Evolutionary conservation across 1,140 invertebrate species (phyloP).

Genomic region (Pogonognathellus flavescens): DNA sequence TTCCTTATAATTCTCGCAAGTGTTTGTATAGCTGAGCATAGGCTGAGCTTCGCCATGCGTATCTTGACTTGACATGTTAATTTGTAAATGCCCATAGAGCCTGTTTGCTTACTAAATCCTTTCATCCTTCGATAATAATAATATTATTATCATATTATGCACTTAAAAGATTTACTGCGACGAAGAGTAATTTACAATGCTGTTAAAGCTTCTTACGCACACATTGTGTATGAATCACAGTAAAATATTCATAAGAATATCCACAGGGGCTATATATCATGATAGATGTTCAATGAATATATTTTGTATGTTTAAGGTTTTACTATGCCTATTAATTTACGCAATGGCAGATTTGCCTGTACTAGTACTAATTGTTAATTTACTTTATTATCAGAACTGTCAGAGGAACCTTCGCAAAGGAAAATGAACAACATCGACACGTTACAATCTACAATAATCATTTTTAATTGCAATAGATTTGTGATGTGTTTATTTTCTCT

Average conservation of each 20-base stretch:
- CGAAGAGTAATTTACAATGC: too few species aligned
- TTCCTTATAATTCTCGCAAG: background rate
- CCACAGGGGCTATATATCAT: too few species aligned
- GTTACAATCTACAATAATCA: constrained; percentile 26
- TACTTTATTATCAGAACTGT: constrained; percentile 2
- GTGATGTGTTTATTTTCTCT: constrained; percentile 13
- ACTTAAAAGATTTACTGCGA: too few species aligned
- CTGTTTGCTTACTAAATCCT: too few species aligned
- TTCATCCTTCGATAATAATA: too few species aligned
- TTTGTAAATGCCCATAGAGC: background rate
- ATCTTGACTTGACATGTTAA: background rate
- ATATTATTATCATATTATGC: too few species aligned
- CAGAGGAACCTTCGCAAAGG: background rate
- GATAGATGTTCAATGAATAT: background rate
- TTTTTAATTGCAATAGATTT: constrained; percentile 33
- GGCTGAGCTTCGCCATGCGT: background rate
- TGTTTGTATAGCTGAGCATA: background rate
- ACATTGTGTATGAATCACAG: too few species aligned
- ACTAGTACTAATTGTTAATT: background rate
- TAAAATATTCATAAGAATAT: too few species aligned
- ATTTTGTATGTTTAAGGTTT: constrained; percentile 8
- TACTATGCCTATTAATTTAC: background rate
- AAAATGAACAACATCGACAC: constrained; percentile 5
- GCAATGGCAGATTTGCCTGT: background rate
- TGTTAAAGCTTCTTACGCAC: too few species aligned